phyloP scores from a whole-genome alignment of 2,797 vertebrate genomes.

The Schizopygopsis pylzovi region DNA sequence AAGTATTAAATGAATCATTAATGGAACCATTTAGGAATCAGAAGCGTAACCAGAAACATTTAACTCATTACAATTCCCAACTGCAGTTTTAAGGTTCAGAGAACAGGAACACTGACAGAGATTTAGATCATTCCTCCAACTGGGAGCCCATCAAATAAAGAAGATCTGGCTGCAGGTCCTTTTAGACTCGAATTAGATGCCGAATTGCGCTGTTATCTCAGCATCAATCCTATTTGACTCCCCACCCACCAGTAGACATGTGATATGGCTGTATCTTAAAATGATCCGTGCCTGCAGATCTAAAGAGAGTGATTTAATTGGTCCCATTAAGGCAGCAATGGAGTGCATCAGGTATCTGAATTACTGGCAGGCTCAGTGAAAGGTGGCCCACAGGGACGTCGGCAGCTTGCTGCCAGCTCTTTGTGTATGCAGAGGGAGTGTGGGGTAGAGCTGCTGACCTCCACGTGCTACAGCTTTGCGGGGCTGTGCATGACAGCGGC shows the following conservation, averaged over 20 bases:
- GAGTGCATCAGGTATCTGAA: slow-evolving; percentile 53
- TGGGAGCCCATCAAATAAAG: neutral
- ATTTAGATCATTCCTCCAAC: slow-evolving; percentile 22
- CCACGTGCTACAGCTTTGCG: slow-evolving; percentile 39
- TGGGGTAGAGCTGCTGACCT: slow-evolving; percentile 47
- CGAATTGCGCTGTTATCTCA: slow-evolving; percentile 23
- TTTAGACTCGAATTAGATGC: slow-evolving; percentile 43
- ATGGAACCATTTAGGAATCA: neutral
- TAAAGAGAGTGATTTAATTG: slow-evolving; percentile 47
- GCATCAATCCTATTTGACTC: slow-evolving; percentile 39
- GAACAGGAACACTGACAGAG: neutral
- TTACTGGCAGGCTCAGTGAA: slow-evolving; percentile 30
- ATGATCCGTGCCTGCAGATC: slow-evolving; percentile 36
- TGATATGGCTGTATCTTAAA: slow-evolving; percentile 42
- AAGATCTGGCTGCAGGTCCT: slow-evolving; percentile 34
- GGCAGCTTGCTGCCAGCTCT: slow-evolving; percentile 23
- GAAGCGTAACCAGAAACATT: neutral
- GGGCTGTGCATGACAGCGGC: slow-evolving; percentile 55
- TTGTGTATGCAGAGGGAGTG: slow-evolving; percentile 35
- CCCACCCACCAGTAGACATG: slow-evolving; percentile 15
- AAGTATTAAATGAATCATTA: neutral
- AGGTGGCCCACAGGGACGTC: slow-evolving; percentile 31
- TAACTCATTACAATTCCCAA: neutral
- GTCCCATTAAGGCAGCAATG: slow-evolving; percentile 44
- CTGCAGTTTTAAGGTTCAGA: slow-evolving; percentile 27